These are phyloP conservation scores for Schlechtendalia chinensis DNA, from an alignment of 1,140 invertebrate genomes.

Conservation along the genomic window DNA sequence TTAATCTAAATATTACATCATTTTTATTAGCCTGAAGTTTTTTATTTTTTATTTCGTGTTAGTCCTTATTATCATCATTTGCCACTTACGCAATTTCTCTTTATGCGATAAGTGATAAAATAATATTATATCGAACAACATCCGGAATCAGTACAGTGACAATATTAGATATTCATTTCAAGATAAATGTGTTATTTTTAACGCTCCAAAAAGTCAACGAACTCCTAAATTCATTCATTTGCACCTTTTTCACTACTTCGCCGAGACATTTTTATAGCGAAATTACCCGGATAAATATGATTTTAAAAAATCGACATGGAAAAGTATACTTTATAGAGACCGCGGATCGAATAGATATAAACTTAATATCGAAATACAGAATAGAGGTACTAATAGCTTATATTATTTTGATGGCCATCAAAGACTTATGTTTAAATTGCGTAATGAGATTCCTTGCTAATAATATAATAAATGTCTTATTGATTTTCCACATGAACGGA, in stretches of 20 bases:
- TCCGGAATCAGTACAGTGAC: neutral
- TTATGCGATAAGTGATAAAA: neutral
- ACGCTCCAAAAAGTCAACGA: slow-evolving; percentile 8
- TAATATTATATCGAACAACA: slow-evolving; percentile 4
- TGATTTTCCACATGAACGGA: too few species aligned
- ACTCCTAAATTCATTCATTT: slow-evolving; percentile 14
- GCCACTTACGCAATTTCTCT: neutral
- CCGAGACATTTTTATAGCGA: neutral
- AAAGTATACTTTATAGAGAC: neutral
- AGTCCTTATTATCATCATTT: slow-evolving; percentile 3
- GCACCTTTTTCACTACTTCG: neutral
- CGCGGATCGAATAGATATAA: neutral
- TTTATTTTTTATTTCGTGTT: neutral
- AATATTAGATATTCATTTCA: slow-evolving; percentile 30
- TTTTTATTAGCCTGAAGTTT: neutral
- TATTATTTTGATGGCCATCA: neutral
- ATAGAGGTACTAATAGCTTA: neutral
- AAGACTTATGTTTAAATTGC: neutral
- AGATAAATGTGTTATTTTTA: slow-evolving; percentile 19
- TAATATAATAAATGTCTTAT: neutral
- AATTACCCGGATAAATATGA: neutral
- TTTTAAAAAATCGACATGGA: too few species aligned
- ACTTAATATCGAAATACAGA: neutral
- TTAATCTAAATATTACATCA: neutral
- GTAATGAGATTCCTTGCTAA: neutral